Conservation (phyloP, 2,113 vertebrate species). For the Amblyornis subalaris region DNA sequence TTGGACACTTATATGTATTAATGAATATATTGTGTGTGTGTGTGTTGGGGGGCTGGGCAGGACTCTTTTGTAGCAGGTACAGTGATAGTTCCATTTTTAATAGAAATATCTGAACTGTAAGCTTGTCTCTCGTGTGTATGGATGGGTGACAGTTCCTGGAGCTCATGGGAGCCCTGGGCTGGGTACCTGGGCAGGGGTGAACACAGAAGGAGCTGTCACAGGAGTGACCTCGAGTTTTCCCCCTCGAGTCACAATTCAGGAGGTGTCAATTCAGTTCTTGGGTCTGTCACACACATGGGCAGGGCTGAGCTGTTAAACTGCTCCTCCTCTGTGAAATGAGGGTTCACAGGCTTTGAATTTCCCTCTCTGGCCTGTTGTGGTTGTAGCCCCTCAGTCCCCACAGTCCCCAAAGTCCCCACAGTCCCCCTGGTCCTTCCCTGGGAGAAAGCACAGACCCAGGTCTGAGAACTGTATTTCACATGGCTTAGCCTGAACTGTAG, state of each 20-base stretch:
- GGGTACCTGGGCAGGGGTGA: background rate
- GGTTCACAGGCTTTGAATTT: background rate
- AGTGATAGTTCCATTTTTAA: background rate
- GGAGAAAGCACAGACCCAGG: background rate
- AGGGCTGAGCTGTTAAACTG: background rate
- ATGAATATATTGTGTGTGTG: background rate
- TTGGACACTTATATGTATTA: fast-evolving
- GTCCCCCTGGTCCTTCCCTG: fast-evolving
- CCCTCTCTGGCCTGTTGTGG: background rate
- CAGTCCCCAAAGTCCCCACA: background rate
- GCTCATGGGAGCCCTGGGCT: background rate
- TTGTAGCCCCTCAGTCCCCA: fast-evolving
- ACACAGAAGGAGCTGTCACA: fast-evolving
- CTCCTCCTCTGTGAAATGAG: background rate
- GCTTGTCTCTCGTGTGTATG: fast-evolving
- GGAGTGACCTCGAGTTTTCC: background rate
- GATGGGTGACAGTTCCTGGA: background rate
- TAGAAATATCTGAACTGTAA: background rate
- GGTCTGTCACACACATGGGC: fast-evolving
- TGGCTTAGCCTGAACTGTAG: background rate
- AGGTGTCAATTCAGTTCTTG: fast-evolving
- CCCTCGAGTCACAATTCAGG: fast-evolving
- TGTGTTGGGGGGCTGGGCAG: background rate
- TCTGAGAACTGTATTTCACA: background rate
- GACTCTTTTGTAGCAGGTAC: background rate